Evolutionary conservation across 2,113 vertebrate species (phyloP).

Genomic region (Hydropotes inermis): DNA sequence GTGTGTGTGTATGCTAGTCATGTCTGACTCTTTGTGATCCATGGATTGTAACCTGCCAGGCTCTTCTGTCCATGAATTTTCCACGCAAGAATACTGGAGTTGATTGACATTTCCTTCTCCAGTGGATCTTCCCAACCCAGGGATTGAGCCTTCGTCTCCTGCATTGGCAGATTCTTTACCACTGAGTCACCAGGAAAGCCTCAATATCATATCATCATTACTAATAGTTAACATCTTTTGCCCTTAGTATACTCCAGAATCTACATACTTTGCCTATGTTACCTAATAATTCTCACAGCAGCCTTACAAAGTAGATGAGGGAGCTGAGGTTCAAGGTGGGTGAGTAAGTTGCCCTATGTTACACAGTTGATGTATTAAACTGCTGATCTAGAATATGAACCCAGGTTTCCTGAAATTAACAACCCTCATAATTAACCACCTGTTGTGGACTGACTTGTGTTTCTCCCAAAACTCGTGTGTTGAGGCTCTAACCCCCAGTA

Average conservation of each 20-base stretch:
- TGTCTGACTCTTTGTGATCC: neutral
- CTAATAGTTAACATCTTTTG: neutral
- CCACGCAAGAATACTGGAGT: neutral
- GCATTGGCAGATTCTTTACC: neutral
- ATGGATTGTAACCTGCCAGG: neutral
- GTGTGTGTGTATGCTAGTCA: accelerated
- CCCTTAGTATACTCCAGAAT: neutral
- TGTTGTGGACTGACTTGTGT: neutral
- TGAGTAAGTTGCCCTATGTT: neutral
- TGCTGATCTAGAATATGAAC: neutral
- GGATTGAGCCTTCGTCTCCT: neutral
- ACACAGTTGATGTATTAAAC: neutral
- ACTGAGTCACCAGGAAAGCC: neutral
- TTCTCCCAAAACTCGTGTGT: neutral
- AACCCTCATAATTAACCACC: neutral
- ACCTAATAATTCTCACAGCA: neutral
- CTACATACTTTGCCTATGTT: neutral
- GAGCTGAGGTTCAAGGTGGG: neutral
- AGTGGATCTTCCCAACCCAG: neutral
- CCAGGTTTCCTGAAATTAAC: neutral
- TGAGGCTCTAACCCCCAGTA: neutral
- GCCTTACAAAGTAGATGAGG: neutral
- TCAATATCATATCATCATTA: neutral
- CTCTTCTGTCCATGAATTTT: neutral
- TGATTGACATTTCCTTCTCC: neutral